Base-by-base conservation (phyloP, 2,888 invertebrate species). In the Yponomeuta evonymella region DNA sequence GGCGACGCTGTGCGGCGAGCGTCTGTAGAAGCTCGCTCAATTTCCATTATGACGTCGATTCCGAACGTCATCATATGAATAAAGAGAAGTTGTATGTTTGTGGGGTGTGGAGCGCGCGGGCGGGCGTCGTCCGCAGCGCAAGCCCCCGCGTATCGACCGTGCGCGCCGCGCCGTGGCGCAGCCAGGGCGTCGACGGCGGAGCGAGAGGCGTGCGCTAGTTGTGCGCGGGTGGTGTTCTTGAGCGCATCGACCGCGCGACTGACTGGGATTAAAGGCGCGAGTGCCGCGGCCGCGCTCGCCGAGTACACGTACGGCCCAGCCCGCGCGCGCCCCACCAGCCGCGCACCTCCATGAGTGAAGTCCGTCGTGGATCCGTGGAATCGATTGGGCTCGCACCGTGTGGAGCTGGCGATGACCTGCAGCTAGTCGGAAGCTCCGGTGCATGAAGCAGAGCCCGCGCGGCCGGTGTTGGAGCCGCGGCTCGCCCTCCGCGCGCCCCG, bases 241-340 rank as follows among this genome's bases (percentile, higher is more conserved):
- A 81, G 81, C 83, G 84, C 88, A 87, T 85, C 88, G 85, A 84
- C 87, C 87, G 80, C 78, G 74, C 73, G 71, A 74, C 78, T 76
- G 77, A 80, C 78, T 79, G 75, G 79, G 78, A 48, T n/a, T 85
- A 83, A 79, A 84, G 82, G 87, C 88, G 88, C 90, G 83, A 88
- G 86, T 83, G 86, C 82, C 83, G 93, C 93, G 90, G 88, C 88
- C 83, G 85, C 83, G 81, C 83, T 81, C 83, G 82, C 75, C 83
- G 75, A 58, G 51, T 12, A 23, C 64, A 73, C 76, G 74, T 75
- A 76, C 78, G 76, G 75, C 78, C 78, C 80, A 76, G 83, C 82
- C 81, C 82, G 82, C 77, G 64, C 12, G 64, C 64, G n/a, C 23
- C 29, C 85, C 86, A 78, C 83, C 87, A 15, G 78, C 83, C 87